Conservation (phyloP, 1,140 invertebrate genomes). For the Melanaphis sacchari region DNA sequence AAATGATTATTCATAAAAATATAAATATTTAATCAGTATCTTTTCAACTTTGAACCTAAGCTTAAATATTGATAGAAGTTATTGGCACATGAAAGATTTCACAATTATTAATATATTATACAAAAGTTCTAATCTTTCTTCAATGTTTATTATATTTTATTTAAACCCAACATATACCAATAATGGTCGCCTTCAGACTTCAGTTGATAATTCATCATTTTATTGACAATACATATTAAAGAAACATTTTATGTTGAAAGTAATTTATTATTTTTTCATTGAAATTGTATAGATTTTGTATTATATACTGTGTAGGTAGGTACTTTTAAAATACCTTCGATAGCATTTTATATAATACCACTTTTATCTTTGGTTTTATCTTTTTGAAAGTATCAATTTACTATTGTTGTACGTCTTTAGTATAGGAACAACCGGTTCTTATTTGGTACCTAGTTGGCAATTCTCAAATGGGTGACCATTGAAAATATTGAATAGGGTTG, state of each 20-base stretch:
- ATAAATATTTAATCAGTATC: background rate
- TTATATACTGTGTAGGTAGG: background rate
- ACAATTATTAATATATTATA: too few species aligned
- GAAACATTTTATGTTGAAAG: too few species aligned
- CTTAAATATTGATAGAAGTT: background rate
- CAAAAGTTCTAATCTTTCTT: background rate
- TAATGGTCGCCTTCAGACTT: background rate
- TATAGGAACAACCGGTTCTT: background rate
- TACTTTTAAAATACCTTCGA: background rate
- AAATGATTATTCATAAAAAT: too few species aligned
- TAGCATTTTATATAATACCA: background rate
- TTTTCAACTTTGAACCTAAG: background rate
- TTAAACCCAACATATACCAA: background rate
- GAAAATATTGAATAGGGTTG: background rate
- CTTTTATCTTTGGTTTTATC: background rate
- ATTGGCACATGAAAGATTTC: too few species aligned
- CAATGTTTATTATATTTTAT: background rate
- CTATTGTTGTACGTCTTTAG: background rate
- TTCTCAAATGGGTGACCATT: background rate
- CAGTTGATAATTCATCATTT: background rate
- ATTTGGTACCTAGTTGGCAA: background rate
- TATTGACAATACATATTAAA: background rate
- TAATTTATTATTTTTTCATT: slow-evolving; percentile 4
- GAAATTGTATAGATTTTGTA: background rate
- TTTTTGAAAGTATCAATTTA: background rate